A percentile compares a stretch with the other conserved stretches of the same genome.
Conservation (phyloP, 2,888 invertebrate genomes). For the Dryocosmus kuriphilus region DNA sequence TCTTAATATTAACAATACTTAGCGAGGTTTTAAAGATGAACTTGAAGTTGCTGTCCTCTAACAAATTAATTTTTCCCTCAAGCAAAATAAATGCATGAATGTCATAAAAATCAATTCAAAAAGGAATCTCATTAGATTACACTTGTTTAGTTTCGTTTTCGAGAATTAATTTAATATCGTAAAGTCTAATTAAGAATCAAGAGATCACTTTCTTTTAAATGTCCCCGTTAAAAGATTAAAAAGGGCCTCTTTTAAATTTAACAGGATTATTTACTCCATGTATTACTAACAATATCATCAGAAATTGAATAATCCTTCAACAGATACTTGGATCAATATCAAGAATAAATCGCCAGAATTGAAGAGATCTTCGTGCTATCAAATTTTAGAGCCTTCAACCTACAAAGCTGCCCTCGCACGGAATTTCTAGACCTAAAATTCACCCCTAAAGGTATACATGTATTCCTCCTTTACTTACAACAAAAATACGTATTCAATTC, state of each 20-base stretch:
- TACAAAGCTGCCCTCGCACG: neutral
- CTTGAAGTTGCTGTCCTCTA: neutral
- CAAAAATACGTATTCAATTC: neutral
- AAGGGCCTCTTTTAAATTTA: neutral
- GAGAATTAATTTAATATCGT: neutral
- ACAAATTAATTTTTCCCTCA: neutral
- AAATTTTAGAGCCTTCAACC: neutral
- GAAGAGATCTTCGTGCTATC: neutral
- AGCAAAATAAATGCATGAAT: neutral
- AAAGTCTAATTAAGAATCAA: neutral
- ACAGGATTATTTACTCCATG: neutral
- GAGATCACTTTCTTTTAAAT: neutral
- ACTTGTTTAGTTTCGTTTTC: neutral
- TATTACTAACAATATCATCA: neutral
- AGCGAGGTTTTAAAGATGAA: constrained; percentile 5
- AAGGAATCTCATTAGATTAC: neutral
- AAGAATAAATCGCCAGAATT: neutral
- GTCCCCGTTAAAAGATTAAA: neutral
- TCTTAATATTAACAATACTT: constrained; percentile 38
- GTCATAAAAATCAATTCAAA: neutral
- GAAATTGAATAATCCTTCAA: neutral
- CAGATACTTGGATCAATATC: neutral
- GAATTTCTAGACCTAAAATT: neutral
- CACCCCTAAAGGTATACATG: neutral
- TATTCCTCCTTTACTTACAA: neutral